A percentile compares a stretch with the other conserved stretches of the same genome.
These are phyloP conservation scores for Hemicentrotus pulcherrimus DNA, from an alignment of 35 echinoderm and acorn worm genomes.

Conservation along the genomic window DNA sequence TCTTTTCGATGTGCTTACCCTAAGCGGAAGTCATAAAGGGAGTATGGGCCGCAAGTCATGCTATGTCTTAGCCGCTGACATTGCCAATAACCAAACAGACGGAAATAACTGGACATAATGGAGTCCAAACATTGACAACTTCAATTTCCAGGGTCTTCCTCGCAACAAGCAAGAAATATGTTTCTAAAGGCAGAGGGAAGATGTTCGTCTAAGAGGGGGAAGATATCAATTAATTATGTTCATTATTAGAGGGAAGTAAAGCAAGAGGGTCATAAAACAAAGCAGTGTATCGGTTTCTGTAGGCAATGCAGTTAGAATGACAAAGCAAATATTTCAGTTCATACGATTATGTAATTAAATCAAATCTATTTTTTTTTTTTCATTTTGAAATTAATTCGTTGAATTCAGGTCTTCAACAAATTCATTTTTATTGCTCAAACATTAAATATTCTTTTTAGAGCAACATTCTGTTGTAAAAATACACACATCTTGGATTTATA, in stretches of 20 bases:
- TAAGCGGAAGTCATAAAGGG: not conserved
- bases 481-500: no score
- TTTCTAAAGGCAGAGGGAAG: not conserved
- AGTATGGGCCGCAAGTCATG: not conserved
- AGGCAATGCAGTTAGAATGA: not conserved
- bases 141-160: not conserved
- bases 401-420: not conserved
- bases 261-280: not conserved
- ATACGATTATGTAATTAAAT: not conserved
- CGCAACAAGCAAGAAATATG: not conserved
- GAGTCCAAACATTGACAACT: not conserved
- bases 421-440: no score
- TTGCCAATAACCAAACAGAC: not conserved
- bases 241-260: not conserved
- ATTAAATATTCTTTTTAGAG: no score
- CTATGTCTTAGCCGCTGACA: not conserved
- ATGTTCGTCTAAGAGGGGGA: not conserved
- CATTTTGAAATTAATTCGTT: not conserved
- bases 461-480: no score
- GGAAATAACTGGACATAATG: not conserved
- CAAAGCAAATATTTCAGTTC: not conserved
- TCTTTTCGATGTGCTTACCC: not conserved
- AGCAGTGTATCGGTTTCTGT: not conserved
- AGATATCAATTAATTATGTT: not conserved
- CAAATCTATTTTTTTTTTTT: not conserved